Base-by-base conservation (phyloP, 2,113 vertebrate species). In the Sceloporus tristichus region DNA sequence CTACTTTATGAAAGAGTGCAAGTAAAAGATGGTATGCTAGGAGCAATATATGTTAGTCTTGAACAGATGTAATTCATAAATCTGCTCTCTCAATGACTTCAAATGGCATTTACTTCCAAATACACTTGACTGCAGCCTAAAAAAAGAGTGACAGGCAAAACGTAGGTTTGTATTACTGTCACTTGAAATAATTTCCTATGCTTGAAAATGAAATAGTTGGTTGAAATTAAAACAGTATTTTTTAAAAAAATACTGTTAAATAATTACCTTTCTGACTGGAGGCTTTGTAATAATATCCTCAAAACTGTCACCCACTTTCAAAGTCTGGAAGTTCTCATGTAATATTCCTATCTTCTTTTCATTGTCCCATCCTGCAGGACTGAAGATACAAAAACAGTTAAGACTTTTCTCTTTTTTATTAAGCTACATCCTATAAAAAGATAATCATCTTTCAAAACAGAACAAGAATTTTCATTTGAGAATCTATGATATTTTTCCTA, bases 311-410 rank as follows among this genome's bases (percentile, higher is more conserved):
- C 98, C 98, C 94, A 96, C 94, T 98, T 99, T 99, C 94, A 99
- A 93, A 40, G 97, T 98, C 95, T 99, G 98, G 90, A 99, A 98
- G 93, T 99, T 99, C 95, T 99, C 98, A 40, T 99, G 98, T 92
- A 99, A 96, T 95, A 99, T 99, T 94, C 98, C 98, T 87, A 99
- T 99, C 97, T 99, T 99, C 95, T 99, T 99, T 94, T 99, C 98
- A 75, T 99, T 99, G 97, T 99, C 99, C 99, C 99, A 99, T 65
- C 99, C 99, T 95, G 98, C 98, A 82, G 99, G 98, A 96, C 99
- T 99, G 90, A 83, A 96, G 91, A 88, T 34, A 93, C 91, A 91
- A 82, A 73, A 14, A 68, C 0, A 7, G 81, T 93, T 87, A 93
- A 14, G 77, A 54, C 16, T 90, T 88, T 88, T 81, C 87, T 76